Conservation (phyloP, 2,113 vertebrate genomes). For the Heliornis fulica region DNA sequence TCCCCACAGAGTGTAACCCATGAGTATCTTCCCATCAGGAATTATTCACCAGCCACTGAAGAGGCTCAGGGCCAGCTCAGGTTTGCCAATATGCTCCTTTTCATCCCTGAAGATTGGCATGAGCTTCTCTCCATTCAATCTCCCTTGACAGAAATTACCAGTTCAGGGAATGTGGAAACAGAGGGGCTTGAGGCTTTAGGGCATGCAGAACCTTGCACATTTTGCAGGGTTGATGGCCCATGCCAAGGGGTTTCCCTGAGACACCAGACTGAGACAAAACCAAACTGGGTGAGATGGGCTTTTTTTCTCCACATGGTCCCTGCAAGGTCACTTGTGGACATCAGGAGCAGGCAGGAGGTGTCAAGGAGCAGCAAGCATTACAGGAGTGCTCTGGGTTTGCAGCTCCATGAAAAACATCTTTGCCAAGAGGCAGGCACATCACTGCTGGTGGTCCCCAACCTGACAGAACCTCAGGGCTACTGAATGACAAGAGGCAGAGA, state of each 20-base stretch:
- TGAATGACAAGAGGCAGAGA: neutral
- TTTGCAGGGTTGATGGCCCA: neutral
- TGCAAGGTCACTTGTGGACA: neutral
- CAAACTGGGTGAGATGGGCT: neutral
- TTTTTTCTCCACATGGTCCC: neutral
- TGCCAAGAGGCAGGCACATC: neutral
- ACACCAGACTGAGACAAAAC: neutral
- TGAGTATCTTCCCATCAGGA: neutral
- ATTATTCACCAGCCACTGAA: neutral
- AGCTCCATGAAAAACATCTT: neutral
- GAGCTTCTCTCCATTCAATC: neutral
- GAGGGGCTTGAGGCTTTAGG: neutral
- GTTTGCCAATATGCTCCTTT: neutral
- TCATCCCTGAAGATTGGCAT: neutral
- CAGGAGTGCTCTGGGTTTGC: neutral
- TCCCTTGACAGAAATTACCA: neutral
- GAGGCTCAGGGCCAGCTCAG: neutral
- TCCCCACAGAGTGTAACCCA: too few relatives aligned
- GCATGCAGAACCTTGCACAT: neutral
- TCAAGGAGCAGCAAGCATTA: neutral
- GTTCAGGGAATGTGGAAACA: neutral
- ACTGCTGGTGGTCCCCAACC: neutral
- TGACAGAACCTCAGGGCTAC: rapidly evolving
- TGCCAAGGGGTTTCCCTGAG: neutral
- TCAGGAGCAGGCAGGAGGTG: neutral